Evolutionary conservation across 2,113 vertebrate genomes (phyloP), one percentile per base, ranked within the genome.

Genomic region (Entosphenus tridentatus): DNA sequence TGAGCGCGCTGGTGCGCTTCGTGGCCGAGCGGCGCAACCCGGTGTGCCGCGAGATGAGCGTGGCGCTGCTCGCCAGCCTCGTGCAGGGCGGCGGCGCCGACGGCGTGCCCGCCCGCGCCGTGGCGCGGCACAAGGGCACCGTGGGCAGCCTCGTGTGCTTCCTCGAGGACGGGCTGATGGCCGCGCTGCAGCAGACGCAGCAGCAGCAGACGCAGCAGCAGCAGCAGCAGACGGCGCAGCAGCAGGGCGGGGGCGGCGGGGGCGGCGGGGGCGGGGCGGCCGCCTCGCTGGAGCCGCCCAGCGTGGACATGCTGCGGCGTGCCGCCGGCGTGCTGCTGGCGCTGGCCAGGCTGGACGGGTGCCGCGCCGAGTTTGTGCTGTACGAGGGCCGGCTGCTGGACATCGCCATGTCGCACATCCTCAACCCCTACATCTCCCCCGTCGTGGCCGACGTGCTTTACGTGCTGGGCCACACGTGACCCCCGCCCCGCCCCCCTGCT

Each of bases 381-480:
- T 91, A 98, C n/a, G 93, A 98, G 80, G 90, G 89, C 55, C 86
- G 93, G 78, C 89, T 98, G 76, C 87, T 98, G 77, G 93, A 98
- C 88, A 90, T 98, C 78, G 96, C 93, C 1, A 89, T 97, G 77
- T 96, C 90, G 68, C 92, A 91, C 71, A 81, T 95, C 80, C 96
- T 98, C 89, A 97, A 96, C 89, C 89, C 90, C 21, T 81, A 93
- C 83, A 92, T 97, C 80, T 96, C 93, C 82, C 88, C 95, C 81
- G 89, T 98, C 79, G 96, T 98, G 85, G 96, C 91, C 83, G 93
- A 98, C 74, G 89, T 98, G 89, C 93, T 98, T 78, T 98, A 93
- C 87, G 82, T 95, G 84, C 91, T 98, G 77, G 93, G 93, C 87
- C 92, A 93, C 86, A 96, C 92, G 92, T 98, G 93, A 96, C 93